Percentiles rank a stretch among this genome's conserved stretches.
Evolutionary conservation across 2,888 invertebrate genomes (phyloP).

Genomic region (Hesperia comma): DNA sequence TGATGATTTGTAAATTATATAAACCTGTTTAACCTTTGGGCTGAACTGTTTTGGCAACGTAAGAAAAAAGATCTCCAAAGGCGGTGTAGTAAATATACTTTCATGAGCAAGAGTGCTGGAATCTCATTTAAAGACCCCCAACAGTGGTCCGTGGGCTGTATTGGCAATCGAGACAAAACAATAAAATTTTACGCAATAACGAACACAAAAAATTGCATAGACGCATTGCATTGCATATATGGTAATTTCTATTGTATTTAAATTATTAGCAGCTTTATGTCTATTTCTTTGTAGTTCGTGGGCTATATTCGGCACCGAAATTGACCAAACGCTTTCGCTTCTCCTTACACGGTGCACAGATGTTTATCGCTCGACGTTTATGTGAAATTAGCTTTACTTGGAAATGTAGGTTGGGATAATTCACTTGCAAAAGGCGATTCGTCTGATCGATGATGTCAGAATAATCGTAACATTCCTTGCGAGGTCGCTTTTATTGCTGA

Average conservation of each 20-base stretch:
- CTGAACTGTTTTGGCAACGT: no score
- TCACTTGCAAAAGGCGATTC: neutral
- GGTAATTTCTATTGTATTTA: conserved; percentile 48
- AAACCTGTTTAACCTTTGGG: no score
- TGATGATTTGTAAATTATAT: no score
- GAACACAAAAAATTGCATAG: conserved; percentile 18
- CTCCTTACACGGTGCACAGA: conserved; percentile 16
- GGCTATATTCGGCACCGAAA: conserved; percentile 17
- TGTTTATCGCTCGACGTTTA: conserved; percentile 6
- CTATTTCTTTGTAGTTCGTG: conserved; percentile 37
- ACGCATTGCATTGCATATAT: conserved; percentile 35
- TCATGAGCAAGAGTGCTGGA: no score
- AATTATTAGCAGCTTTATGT: conserved; percentile 38
- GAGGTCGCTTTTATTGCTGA: neutral
- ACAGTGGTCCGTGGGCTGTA: no score
- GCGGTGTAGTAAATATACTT: no score
- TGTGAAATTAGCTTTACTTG: conserved; percentile 13
- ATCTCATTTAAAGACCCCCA: no score
- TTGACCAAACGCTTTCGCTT: conserved; percentile 27
- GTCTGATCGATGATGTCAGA: neutral
- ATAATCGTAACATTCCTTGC: neutral
- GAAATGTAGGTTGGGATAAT: neutral
- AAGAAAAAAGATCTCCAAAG: no score
- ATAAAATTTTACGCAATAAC: conserved; percentile 4
- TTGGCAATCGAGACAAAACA: neutral